Evolutionary conservation across 2,113 vertebrate genomes (phyloP).

Genomic region (Egretta garzetta): DNA sequence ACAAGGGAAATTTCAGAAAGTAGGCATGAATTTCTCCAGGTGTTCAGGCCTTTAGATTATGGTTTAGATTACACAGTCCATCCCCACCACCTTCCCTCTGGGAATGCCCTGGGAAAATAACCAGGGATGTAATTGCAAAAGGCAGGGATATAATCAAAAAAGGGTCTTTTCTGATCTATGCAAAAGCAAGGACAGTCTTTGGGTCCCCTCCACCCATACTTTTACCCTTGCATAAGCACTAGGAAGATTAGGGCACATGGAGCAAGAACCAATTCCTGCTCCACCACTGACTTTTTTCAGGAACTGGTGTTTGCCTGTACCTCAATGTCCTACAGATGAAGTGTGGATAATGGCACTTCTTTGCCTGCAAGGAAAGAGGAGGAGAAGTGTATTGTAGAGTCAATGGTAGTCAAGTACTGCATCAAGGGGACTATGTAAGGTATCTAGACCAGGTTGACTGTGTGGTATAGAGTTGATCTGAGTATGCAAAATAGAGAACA

Average conservation of each 20-base stretch:
- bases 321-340: background rate
- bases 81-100: background rate
- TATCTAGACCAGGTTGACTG: background rate
- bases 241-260: background rate
- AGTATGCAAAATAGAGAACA: background rate
- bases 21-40: background rate
- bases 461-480: background rate
- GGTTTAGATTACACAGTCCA: background rate
- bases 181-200: background rate
- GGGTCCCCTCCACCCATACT: background rate
- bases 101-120: background rate
- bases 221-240: background rate
- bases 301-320: background rate
- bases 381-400: background rate
- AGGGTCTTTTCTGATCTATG: background rate
- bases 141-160: background rate
- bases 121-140: background rate
- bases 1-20: background rate
- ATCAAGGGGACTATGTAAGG: background rate
- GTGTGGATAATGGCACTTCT: background rate
- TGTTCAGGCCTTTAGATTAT: background rate
- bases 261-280: background rate
- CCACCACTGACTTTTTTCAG: background rate
- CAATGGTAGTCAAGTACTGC: background rate
- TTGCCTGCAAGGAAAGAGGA: background rate